Conservation (phyloP, 2,888 invertebrate genomes). For the Nymphalis urticae region DNA sequence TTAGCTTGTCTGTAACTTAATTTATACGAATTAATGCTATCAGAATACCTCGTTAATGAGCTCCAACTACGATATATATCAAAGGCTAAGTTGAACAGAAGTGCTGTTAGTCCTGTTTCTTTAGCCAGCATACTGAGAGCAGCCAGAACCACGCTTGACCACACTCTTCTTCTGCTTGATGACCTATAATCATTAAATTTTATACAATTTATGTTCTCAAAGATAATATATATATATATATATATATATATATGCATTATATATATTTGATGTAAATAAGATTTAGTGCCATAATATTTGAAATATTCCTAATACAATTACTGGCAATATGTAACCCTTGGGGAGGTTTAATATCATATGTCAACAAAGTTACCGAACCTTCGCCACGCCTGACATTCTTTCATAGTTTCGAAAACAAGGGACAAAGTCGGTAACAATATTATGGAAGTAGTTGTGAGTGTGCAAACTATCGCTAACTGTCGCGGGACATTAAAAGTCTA, state of each 20-base stretch:
- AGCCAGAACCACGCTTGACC: constrained; percentile 86
- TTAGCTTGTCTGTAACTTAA: no score
- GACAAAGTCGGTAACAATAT: constrained; percentile 41
- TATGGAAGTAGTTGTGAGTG: constrained; percentile 38
- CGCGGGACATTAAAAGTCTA: constrained; percentile 35
- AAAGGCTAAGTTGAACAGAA: constrained; percentile 88
- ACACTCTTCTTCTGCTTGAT: constrained; percentile 74
- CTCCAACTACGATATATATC: constrained; percentile 89
- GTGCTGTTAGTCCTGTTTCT: constrained; percentile 89
- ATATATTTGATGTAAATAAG: neutral
- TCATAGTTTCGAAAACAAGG: constrained; percentile 35
- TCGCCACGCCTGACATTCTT: constrained; percentile 30
- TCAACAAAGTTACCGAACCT: constrained; percentile 34
- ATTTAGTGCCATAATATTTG: constrained; percentile 13
- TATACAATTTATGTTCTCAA: no score
- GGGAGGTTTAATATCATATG: constrained; percentile 31
- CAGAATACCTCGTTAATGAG: constrained; percentile 81
- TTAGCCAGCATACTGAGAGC: constrained; percentile 92
- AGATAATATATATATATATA: no score
- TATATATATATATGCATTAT: no score
- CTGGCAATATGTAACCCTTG: constrained; percentile 31
- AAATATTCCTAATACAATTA: constrained; percentile 35
- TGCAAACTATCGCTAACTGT: constrained; percentile 33
- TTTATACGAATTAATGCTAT: neutral
- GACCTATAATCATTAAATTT: constrained; percentile 45